These are phyloP conservation scores for Loris lydekkerianus DNA, from an alignment of 2,797 vertebrate genomes.

Conservation along the genomic window DNA sequence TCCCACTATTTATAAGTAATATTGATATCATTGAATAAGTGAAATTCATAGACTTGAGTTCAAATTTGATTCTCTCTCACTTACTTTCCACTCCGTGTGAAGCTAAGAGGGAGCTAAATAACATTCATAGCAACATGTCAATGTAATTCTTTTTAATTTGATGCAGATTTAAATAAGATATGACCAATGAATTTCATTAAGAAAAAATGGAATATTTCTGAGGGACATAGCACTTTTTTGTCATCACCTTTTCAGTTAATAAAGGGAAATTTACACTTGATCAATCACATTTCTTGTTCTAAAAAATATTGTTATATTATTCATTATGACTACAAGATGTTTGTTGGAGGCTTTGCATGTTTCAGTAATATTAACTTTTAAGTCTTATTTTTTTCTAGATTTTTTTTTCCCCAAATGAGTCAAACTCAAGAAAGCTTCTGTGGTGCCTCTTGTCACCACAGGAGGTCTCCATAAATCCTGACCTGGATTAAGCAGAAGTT, in stretches of 20 bases:
- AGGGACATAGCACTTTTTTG: not conserved
- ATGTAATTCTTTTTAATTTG: constrained; percentile 55
- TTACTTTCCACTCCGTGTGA: constrained; percentile 44
- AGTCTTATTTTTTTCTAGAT: constrained; percentile 31
- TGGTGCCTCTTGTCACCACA: constrained; percentile 77
- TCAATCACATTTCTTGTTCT: not conserved
- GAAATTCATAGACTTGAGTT: constrained; percentile 2
- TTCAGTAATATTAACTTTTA: not conserved
- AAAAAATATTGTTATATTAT: not conserved
- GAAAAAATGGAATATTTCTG: not conserved
- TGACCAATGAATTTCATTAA: constrained; percentile 19
- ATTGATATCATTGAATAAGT: not conserved
- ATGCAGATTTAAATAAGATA: constrained; percentile 53
- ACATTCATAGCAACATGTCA: not conserved
- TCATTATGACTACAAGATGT: not conserved
- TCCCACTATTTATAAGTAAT: constrained; percentile 24
- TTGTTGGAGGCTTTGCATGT: not conserved
- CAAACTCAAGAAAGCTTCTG: constrained; percentile 50
- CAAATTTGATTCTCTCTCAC: not conserved
- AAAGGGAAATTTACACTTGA: constrained; percentile 13
- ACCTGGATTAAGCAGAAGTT: constrained; percentile 71
- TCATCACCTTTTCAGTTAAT: constrained; percentile 43
- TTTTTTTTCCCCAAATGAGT: constrained; percentile 24
- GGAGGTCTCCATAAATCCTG: constrained; percentile 82
- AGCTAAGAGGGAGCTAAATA: constrained; percentile 40